phyloP scores from a whole-genome alignment of 2,797 vertebrate genomes.

The Neosilurus mollespiculum region DNA sequence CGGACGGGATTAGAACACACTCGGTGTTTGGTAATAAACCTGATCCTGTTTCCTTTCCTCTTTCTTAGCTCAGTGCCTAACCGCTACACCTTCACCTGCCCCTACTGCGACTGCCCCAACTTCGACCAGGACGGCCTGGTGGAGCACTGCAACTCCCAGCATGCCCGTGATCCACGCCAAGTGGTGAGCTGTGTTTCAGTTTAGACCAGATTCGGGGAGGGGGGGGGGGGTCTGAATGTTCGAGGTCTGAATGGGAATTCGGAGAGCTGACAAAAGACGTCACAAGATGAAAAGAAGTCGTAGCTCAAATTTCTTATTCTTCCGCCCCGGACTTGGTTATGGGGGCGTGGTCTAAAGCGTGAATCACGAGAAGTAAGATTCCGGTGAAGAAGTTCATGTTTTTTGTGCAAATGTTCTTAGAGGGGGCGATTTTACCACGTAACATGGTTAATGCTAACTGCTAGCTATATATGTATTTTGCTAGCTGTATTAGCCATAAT shows the following conservation, averaged over 20 bases:
- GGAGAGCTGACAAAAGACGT: not conserved
- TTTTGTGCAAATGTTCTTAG: not conserved
- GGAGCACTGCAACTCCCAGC: slow-evolving; percentile 89
- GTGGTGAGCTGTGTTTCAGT: slow-evolving; percentile 76
- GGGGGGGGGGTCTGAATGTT: not conserved
- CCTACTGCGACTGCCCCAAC: slow-evolving; percentile 92
- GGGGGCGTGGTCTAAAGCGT: not conserved
- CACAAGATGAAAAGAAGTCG: not conserved
- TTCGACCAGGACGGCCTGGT: slow-evolving; percentile 94
- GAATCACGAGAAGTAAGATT: not conserved
- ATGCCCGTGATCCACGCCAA: slow-evolving; percentile 85
- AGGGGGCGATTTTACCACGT: not conserved
- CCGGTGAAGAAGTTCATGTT: not conserved
- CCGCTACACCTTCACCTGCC: slow-evolving; percentile 94
- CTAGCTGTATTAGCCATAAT: not conserved
- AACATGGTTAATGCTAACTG: not conserved
- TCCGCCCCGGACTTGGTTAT: not conserved
- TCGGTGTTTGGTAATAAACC: not conserved
- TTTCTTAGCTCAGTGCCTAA: slow-evolving; percentile 85
- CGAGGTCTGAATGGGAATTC: not conserved
- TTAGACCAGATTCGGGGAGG: not conserved
- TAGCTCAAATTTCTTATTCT: not conserved
- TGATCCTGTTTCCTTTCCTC: slow-evolving; percentile 9
- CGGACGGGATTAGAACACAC: not conserved
- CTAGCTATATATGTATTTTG: not conserved